Conservation (phyloP, 2,113 vertebrate species). For the Phasianus colchicus region DNA sequence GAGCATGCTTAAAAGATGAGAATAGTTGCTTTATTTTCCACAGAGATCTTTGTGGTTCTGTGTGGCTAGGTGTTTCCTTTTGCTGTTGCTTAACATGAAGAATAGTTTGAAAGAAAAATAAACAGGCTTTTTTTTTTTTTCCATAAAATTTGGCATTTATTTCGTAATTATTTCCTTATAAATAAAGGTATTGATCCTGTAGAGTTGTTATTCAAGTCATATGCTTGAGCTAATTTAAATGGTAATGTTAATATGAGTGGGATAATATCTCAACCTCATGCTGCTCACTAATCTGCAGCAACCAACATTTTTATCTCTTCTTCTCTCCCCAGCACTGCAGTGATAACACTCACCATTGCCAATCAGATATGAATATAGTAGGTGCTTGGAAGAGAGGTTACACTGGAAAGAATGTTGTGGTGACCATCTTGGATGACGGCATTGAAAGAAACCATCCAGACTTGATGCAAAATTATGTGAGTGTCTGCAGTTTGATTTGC, state of each 20-base stretch:
- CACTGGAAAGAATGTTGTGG: constrained; percentile 96
- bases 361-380: constrained; percentile 99
- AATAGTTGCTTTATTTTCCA: not conserved
- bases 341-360: constrained; percentile 94
- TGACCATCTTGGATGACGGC: constrained; percentile 97
- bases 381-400: constrained; percentile 99
- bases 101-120: not conserved
- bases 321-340: constrained; percentile 90
- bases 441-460: constrained; percentile 98
- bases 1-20: not conserved
- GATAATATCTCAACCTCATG: not conserved
- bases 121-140: not conserved
- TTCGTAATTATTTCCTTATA: not conserved
- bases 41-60: not conserved
- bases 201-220: not conserved
- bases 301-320: not conserved
- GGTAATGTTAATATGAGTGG: not conserved
- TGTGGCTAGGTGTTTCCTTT: not conserved
- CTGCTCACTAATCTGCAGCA: not conserved
- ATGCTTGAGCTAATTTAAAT: not conserved
- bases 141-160: not conserved
- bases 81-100: not conserved
- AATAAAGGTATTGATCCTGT: not conserved
- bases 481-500: constrained; percentile 63
- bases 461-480: constrained; percentile 96